Conservation (phyloP, 2,797 vertebrate species). For the Dallia pectoralis region DNA sequence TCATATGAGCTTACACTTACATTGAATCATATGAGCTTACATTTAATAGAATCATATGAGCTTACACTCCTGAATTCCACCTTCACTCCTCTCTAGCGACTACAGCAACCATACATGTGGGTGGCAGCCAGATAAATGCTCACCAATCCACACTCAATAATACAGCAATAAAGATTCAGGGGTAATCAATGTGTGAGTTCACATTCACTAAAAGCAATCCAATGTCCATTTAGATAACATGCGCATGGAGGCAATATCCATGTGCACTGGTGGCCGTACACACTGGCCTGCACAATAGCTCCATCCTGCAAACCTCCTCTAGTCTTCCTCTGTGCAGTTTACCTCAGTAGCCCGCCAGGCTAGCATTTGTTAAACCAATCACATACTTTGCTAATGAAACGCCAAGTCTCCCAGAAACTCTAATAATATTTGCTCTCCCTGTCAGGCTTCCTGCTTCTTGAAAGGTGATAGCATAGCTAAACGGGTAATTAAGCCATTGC, state of each 20-base stretch:
- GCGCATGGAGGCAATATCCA: neutral
- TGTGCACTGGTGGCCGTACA: neutral
- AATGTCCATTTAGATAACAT: conserved; percentile 1
- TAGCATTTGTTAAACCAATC: neutral
- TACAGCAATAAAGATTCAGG: neutral
- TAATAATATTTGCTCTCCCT: conserved; percentile 1
- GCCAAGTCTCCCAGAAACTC: neutral
- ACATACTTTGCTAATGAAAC: neutral
- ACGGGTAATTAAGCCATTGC: conserved; percentile 2
- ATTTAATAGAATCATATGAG: no score
- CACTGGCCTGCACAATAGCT: neutral
- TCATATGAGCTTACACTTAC: no score
- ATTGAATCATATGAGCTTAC: no score
- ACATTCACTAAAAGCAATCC: conserved; percentile 5
- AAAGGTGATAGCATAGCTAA: conserved; percentile 4
- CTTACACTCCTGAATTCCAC: neutral
- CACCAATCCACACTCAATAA: neutral
- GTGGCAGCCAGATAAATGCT: no score
- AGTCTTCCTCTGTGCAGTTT: neutral
- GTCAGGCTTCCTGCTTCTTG: neutral
- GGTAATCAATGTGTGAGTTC: neutral
- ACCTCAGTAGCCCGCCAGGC: neutral
- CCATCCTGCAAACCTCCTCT: neutral
- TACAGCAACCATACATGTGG: neutral
- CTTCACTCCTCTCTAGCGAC: neutral